Evolutionary conservation across 2,797 vertebrate genomes (phyloP), one percentile per base, ranked within the genome.

Genomic region (Mastacembelus armatus): DNA sequence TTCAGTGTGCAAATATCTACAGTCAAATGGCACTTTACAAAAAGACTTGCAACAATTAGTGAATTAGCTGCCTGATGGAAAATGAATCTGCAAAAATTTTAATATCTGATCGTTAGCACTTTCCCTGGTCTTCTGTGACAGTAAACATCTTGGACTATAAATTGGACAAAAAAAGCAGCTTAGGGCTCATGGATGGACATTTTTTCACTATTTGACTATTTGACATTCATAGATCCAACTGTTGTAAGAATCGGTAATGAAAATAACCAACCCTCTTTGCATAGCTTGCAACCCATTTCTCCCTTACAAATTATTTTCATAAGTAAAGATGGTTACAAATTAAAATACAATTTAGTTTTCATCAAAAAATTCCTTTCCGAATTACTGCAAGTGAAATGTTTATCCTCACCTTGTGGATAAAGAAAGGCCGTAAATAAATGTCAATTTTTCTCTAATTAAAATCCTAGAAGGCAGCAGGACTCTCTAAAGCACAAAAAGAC

Each of bases 381-480:
- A 15, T 18, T 40, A 47, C 16, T 44, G 15, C 2, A 11, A 50
- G n/a, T 19, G 51, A 43, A 30, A 49, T 24, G 36, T 39, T 67
- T 36, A 2, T 59, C 57, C 26, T 47, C 11, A 21, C 60, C 54
- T 16, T 12, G 48, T 12, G 38, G 35, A 64, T 61, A 29, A 66
- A 65, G n/a, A 9, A 24, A 42, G 43, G 47, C 35, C 3, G 55
- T 21, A n/a, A n/a, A 39, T 26, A 21, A 58, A 51, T 57, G 19
- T 73, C 48, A 47, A 47, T 14, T 58, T 71, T 45, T 59, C 45
- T 54, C n/a, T 51, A 74, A 74, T 61, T 65, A 64, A 56, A 74
- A 38, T 12, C 15, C 16, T 26, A 2, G 39, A 40, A 57, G 39
- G 48, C n/a, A n/a, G n/a, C n/a, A n/a, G n/a, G n/a, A n/a, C n/a